Conservation (phyloP, 2,888 invertebrate genomes). For the Polietes domitor region DNA sequence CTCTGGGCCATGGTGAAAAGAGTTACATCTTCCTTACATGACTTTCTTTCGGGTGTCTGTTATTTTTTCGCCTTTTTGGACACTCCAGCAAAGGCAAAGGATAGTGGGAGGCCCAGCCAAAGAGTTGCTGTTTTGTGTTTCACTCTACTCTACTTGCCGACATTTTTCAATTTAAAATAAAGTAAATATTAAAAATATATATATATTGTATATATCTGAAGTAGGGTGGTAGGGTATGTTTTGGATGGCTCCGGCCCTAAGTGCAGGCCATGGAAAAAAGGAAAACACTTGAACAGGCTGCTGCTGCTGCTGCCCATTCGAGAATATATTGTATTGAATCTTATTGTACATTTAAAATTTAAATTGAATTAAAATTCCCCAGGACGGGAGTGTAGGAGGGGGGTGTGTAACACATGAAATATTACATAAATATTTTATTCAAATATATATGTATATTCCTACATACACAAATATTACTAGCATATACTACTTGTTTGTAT, state of each 20-base stretch:
- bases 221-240: not conserved
- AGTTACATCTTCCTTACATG: slow-evolving; percentile 59
- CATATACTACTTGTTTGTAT: no score
- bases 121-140: slow-evolving; percentile 1
- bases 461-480: no score
- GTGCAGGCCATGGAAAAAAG: not conserved
- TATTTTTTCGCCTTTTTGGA: slow-evolving; percentile 2
- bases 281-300: not conserved
- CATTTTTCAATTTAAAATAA: slow-evolving; percentile 25
- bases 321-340: not conserved
- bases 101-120: not conserved
- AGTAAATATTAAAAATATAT: slow-evolving; percentile 12
- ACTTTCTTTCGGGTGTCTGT: slow-evolving; percentile 35
- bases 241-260: not conserved
- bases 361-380: not conserved
- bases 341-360: not conserved
- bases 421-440: not conserved
- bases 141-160: not conserved
- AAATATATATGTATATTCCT: no score
- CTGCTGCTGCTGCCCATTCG: not conserved
- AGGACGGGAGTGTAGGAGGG: not conserved
- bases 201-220: not conserved
- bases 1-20: slow-evolving; percentile 22
- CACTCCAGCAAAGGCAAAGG: not conserved
- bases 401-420: not conserved